Evolutionary conservation across 92 coral and sea anemone genomes (phyloP).

Genomic region (Porites rus): DNA sequence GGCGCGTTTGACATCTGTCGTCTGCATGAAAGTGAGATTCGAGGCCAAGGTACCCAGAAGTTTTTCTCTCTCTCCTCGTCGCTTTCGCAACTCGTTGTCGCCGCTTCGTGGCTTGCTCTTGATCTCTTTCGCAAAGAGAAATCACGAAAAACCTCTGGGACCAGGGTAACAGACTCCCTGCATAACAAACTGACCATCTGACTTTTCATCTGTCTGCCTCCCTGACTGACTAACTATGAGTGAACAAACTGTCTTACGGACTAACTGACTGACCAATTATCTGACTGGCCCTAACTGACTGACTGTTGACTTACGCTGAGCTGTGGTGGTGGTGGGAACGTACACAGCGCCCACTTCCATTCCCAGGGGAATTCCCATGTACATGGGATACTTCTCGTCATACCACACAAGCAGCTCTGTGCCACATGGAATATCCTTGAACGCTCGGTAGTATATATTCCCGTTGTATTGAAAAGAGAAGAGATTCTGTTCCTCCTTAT

Average conservation of each 20-base stretch:
- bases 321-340: neutral
- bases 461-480: slow-evolving; percentile 83
- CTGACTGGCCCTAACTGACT: neutral
- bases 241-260: neutral
- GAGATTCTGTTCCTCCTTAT: slow-evolving; percentile 87
- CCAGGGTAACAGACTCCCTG: neutral
- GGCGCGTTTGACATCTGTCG: no score
- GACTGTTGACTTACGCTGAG: slow-evolving; percentile 12
- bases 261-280: neutral
- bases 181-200: neutral
- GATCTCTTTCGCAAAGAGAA: no score
- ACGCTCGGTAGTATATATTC: slow-evolving; percentile 91
- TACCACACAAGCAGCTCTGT: slow-evolving; percentile 95
- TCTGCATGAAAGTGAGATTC: no score
- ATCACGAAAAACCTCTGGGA: no score
- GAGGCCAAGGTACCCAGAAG: no score
- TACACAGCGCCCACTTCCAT: slow-evolving; percentile 44
- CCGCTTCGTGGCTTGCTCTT: no score
- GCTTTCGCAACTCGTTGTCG: no score
- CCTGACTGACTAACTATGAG: neutral
- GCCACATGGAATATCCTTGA: slow-evolving; percentile 77
- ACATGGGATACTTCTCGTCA: slow-evolving; percentile 87
- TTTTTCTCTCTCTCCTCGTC: no score
- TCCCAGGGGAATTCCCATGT: slow-evolving; percentile 95
- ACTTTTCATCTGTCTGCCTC: neutral